These are phyloP conservation scores for Vidua chalybeata DNA, from an alignment of 2,113 vertebrate genomes.

Conservation along the genomic window DNA sequence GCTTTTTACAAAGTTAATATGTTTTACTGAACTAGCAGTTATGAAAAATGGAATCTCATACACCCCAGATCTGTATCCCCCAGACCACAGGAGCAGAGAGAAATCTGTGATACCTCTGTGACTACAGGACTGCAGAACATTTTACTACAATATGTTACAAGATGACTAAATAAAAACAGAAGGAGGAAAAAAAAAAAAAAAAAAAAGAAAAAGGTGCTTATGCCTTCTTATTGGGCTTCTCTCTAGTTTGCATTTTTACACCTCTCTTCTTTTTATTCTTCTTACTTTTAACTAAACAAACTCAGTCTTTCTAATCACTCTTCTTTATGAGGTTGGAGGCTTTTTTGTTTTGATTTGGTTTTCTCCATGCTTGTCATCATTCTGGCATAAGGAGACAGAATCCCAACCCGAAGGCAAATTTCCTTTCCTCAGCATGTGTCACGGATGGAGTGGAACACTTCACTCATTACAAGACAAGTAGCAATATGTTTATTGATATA, in stretches of 20 bases:
- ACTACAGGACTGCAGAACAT: background rate
- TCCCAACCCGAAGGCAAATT: background rate
- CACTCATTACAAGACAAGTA: background rate
- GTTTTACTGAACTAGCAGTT: background rate
- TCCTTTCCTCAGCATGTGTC: background rate
- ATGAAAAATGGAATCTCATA: background rate
- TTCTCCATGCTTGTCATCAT: background rate
- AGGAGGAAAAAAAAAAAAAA: too few relatives aligned
- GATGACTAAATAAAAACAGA: background rate
- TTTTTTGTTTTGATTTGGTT: background rate
- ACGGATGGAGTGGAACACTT: background rate
- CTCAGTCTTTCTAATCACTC: background rate
- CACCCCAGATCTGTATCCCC: accelerated
- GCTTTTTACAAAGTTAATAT: background rate
- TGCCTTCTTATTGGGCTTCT: background rate
- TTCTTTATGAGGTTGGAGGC: background rate
- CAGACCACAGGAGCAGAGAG: background rate
- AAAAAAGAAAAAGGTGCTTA: accelerated
- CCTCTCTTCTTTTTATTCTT: background rate
- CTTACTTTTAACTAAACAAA: background rate
- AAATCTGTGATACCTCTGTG: background rate
- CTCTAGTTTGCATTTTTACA: background rate
- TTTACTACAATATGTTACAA: background rate
- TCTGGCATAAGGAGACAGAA: background rate
- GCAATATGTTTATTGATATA: background rate